Conservation (phyloP, 2,113 vertebrate genomes). For the Nothobranchius furzeri region DNA sequence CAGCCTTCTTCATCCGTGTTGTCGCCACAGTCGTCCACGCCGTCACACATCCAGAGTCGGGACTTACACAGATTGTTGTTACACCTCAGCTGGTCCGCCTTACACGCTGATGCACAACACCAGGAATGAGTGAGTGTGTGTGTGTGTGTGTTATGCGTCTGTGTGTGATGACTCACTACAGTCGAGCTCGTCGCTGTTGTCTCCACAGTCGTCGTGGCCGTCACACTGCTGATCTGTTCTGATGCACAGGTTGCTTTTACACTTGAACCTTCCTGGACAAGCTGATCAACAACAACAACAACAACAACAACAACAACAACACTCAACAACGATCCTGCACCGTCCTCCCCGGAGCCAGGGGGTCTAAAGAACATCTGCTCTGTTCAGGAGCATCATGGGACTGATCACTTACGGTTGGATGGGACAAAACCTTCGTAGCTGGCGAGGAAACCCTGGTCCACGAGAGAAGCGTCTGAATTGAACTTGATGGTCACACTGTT, state of each 20-base stretch:
- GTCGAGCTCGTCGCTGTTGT: constrained; percentile 83
- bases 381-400: too few species aligned
- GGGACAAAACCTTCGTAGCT: constrained; percentile 86
- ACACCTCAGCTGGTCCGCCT: constrained; percentile 82
- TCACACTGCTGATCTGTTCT: constrained; percentile 79
- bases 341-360: accelerated
- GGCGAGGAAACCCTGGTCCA: constrained; percentile 84
- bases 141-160: too few species aligned
- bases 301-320: not conserved
- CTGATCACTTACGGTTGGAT: constrained; percentile 77
- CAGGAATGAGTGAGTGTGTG: too few species aligned
- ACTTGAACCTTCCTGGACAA: constrained; percentile 79
- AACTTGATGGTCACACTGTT: constrained; percentile 81
- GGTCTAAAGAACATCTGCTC: too few species aligned
- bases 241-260: constrained; percentile 85
- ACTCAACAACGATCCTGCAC: not conserved
- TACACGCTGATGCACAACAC: constrained; percentile 67
- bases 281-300: constrained; percentile 19
- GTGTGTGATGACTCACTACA: constrained; percentile 81
- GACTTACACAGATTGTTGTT: constrained; percentile 85
- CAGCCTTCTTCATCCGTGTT: constrained; percentile 85
- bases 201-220: constrained; percentile 88
- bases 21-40: constrained; percentile 87
- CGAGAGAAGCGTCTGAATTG: constrained; percentile 83
- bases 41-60: constrained; percentile 87